A percentile compares a stretch with the other conserved stretches of the same genome.
Evolutionary conservation across 2,797 vertebrate genomes (phyloP).

Genomic region (Neostethus bicornis): DNA sequence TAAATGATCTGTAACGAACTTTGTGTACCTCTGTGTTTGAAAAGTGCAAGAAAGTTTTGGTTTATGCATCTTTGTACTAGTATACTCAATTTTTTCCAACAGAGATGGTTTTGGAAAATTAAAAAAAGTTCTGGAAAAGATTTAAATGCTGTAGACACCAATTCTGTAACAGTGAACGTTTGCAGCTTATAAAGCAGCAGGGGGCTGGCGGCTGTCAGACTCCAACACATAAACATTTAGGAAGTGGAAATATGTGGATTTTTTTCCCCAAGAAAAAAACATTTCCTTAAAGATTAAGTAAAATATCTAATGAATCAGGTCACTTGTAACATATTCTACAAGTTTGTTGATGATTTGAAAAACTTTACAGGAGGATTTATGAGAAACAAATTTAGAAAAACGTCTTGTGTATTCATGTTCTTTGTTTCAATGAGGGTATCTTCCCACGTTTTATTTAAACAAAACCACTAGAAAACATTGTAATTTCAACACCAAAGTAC

Average conservation of each 20-base stretch:
- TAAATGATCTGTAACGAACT: too few species aligned
- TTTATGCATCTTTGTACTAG: too few species aligned
- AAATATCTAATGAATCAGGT: too few species aligned
- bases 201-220: neutral
- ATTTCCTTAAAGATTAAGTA: too few species aligned
- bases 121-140: conserved; percentile 14
- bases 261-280: neutral
- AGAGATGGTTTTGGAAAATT: too few species aligned
- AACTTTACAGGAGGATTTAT: neutral
- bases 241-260: neutral
- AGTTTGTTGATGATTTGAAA: neutral
- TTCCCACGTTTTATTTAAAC: conserved; percentile 56
- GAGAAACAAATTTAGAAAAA: neutral
- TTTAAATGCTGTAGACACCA: neutral
- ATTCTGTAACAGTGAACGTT: neutral
- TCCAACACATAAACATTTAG: conserved; percentile 2
- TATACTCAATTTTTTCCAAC: too few species aligned
- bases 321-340: neutral
- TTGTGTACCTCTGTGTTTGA: too few species aligned
- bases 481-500: conserved; percentile 61
- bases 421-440: conserved; percentile 33
- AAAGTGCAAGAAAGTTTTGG: too few species aligned
- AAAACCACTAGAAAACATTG: conserved; percentile 52
- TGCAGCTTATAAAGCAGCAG: conserved; percentile 10
- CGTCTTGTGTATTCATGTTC: conserved; percentile 14